Percentiles rank a stretch among this genome's conserved stretches.
phyloP scores from a whole-genome alignment of 1,140 invertebrate species.

The Neuroterus valhalla region DNA sequence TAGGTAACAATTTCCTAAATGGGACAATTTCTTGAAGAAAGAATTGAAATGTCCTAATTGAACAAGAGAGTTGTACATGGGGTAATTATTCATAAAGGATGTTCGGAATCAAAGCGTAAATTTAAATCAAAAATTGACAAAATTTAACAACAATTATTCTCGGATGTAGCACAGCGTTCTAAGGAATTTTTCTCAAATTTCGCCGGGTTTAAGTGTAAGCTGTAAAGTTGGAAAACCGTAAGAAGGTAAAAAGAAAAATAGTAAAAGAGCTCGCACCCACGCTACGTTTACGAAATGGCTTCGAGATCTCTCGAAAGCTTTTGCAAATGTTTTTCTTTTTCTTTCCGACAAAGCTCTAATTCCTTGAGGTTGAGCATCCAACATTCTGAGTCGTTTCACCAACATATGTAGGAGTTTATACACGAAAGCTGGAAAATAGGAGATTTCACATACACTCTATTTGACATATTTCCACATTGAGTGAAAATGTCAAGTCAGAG shows the following conservation, averaged over 20 bases:
- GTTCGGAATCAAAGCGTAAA: no score
- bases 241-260: constrained; percentile 8
- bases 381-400: neutral
- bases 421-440: neutral
- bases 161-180: neutral
- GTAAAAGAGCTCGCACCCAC: neutral
- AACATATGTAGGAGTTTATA: neutral
- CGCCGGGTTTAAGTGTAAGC: neutral
- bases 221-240: neutral
- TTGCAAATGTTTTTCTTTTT: neutral
- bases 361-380: neutral
- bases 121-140: neutral
- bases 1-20: no score
- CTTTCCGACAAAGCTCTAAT: neutral
- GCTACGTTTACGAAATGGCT: constrained; percentile 25
- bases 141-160: neutral
- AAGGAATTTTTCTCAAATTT: neutral
- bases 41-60: no score
- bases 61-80: no score
- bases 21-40: no score
- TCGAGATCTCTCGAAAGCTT: constrained; percentile 18
- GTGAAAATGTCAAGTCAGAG: no score
- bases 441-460: neutral
- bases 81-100: no score
- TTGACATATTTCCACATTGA: no score